Percentiles rank a stretch among this genome's conserved stretches.
phyloP scores from a whole-genome alignment of 2,888 invertebrate species.

The Resseliella maxima region DNA sequence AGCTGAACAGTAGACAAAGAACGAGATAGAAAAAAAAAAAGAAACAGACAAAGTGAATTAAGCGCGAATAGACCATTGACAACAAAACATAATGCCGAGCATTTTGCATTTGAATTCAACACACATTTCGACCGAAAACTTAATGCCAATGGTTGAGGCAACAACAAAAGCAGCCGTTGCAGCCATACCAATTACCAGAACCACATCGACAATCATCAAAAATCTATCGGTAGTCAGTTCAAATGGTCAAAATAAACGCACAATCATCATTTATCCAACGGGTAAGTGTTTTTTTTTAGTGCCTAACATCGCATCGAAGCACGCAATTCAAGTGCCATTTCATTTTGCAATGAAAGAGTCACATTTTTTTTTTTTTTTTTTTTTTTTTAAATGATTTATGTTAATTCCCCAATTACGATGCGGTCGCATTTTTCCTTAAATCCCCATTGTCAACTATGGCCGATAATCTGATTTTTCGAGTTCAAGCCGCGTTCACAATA shows the following conservation, averaged over 20 bases:
- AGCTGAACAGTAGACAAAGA: no score
- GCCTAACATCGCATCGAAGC: background rate
- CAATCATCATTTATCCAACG: constrained; percentile 57
- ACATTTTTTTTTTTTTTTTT: background rate
- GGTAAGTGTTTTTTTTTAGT: constrained; percentile 25
- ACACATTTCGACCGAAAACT: constrained; percentile 56
- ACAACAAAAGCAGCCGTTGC: constrained; percentile 48
- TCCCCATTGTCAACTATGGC: background rate
- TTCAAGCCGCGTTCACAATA: background rate
- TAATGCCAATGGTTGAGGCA: constrained; percentile 56
- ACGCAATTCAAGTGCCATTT: background rate
- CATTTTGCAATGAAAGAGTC: background rate
- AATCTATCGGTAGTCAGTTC: constrained; percentile 56
- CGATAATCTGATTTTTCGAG: background rate
- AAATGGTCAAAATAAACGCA: constrained; percentile 57
- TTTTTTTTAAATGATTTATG: background rate
- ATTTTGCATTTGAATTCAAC: constrained; percentile 54
- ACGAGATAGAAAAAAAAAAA: background rate
- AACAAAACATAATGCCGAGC: constrained; percentile 54
- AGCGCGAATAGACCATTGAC: background rate
- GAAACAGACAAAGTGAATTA: background rate
- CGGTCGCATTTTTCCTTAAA: background rate
- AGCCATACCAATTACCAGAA: constrained; percentile 56
- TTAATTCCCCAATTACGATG: background rate
- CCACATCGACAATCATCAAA: constrained; percentile 56